Evolutionary conservation across 2,888 invertebrate species (phyloP).

Genomic region (Lithosia quadra): DNA sequence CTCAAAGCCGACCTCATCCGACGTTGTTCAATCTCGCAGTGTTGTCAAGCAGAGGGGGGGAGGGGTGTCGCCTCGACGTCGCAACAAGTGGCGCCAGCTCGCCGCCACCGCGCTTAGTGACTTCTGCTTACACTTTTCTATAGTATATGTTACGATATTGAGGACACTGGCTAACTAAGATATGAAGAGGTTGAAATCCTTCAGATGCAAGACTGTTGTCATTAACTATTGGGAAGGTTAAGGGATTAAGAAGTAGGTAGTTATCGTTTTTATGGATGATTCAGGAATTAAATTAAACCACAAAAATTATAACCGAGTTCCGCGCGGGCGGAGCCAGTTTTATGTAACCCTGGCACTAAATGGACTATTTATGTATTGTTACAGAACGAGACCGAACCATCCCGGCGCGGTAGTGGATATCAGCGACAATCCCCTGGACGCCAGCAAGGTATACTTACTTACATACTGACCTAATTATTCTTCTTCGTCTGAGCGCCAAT

Average conservation of each 20-base stretch:
- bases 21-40: constrained; percentile 32
- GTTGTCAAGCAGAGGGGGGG: constrained; percentile 10
- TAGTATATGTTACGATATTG: constrained; percentile 6
- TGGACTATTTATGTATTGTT: constrained; percentile 71
- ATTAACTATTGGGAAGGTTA: too few relatives aligned
- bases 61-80: constrained; percentile 32
- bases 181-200: not conserved
- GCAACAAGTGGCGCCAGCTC: constrained; percentile 80
- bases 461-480: not conserved
- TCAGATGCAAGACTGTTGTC: too few relatives aligned
- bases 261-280: not conserved
- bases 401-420: constrained; percentile 98
- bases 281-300: too few relatives aligned
- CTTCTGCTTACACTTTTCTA: not conserved
- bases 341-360: not conserved
- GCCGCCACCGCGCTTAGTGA: constrained; percentile 26
- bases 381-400: constrained; percentile 97
- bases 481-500: not conserved
- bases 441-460: constrained; percentile 92
- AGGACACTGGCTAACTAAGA: not conserved
- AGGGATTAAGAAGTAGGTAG: too few relatives aligned
- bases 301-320: too few relatives aligned
- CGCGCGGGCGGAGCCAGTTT: too few relatives aligned
- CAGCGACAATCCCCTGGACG: constrained; percentile 98
- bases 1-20: constrained; percentile 31